Base-by-base conservation (phyloP, 2,113 vertebrate species). In the Paralichthys olivaceus region DNA sequence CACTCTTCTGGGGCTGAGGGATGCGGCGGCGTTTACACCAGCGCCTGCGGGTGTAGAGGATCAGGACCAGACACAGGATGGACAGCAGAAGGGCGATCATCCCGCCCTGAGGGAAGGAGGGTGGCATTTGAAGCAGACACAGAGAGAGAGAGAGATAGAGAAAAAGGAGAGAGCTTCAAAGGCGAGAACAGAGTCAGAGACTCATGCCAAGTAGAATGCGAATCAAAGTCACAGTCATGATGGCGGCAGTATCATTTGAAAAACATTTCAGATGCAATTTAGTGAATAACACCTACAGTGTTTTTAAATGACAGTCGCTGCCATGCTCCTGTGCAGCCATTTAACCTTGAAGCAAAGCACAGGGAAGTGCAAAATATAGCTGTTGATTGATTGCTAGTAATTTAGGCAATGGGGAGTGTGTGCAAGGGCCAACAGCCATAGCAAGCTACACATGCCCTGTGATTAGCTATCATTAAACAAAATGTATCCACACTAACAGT, bases 11-110 rank as follows among this genome's bases (percentile, higher is more conserved):
- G 1, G 98, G 98, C 90, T 99, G 98, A 0, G 98, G 98, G 32
- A 98, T 97, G 0, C 98, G 96, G 29, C 98, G 96, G 37, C 98
- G 96, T 84, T 99, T 99, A 82, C 98, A 99, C 97, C 98, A 99
- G 2, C 97, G 96, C 61, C 98, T 93, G 5, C 98, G 96, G 0
- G 97, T 99, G 91, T 99, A 99, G 17, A 99, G 95, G 93, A 99
- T 97, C 93, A 99, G 95, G 47, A 99, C 97, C 78, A 99, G 93
- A 88, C 97, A 98, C 69, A 99, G 93, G 93, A 99, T 96, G 88
- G 97, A 98, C 72, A 99, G 94, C 84, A 99, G 93, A 86, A 99
- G 93, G 60, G 98, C 98, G 0, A 99, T 99, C 97, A 99, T 99
- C 40, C 98, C 98, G 5, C 98, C 98, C 98, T 99, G 91, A 0